phyloP scores from a whole-genome alignment of 2,113 vertebrate species.

The Saccopteryx bilineata region DNA sequence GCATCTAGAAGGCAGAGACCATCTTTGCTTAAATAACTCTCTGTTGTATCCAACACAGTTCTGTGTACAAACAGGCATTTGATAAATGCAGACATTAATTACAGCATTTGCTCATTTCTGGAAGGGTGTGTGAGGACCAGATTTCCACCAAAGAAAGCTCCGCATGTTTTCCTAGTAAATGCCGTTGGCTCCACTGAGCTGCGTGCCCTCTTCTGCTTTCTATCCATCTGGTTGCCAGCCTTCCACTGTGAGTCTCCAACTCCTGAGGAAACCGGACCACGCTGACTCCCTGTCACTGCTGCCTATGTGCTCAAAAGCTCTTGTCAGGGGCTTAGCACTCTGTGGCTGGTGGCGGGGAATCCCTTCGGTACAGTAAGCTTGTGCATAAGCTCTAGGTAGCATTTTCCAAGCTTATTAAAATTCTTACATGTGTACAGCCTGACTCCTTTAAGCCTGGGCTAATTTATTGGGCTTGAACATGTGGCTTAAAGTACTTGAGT shows the following conservation, averaged over 20 bases:
- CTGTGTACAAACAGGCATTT: conserved; percentile 62
- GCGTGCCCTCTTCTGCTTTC: conserved; percentile 57
- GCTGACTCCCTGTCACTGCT: conserved; percentile 31
- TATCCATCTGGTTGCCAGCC: conserved; percentile 71
- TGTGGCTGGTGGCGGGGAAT: conserved; percentile 67
- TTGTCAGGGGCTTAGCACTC: conserved; percentile 74
- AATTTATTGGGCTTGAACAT: conserved; percentile 83
- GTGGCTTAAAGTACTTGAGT: conserved; percentile 77
- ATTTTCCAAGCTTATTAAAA: conserved; percentile 84
- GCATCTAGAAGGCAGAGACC: conserved; percentile 70
- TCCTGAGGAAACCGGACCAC: conserved; percentile 63
- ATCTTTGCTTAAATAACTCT: conserved; percentile 71
- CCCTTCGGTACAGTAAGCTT: conserved; percentile 78
- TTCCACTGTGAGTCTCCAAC: conserved; percentile 45
- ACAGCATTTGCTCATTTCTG: conserved; percentile 62
- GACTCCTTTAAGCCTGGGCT: conserved; percentile 83
- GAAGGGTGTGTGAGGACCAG: conserved; percentile 65
- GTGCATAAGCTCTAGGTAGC: conserved; percentile 77
- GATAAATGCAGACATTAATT: conserved; percentile 69
- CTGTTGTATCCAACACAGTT: conserved; percentile 50
- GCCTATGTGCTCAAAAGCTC: conserved; percentile 28
- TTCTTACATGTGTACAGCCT: conserved; percentile 81
- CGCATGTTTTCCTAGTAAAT: conserved; percentile 66
- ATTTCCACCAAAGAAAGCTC: conserved; percentile 51
- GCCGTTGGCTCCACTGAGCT: conserved; percentile 37